These are phyloP conservation scores for Dysidea cf. avara DNA, from an alignment of 37 sponge, comb jelly and placozoan genomes.

Conservation along the genomic window DNA sequence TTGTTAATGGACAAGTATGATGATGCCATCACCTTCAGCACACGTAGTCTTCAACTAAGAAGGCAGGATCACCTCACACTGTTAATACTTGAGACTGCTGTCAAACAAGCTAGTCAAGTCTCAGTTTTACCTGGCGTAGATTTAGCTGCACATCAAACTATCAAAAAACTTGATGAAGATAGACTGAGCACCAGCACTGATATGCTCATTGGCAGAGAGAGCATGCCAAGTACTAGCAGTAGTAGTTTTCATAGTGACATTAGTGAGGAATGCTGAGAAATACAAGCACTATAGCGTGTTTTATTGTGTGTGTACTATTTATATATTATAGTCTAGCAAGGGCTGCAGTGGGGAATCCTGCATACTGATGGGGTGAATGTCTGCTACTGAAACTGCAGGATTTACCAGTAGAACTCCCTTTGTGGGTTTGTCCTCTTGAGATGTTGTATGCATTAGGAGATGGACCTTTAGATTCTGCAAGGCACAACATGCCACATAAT, in stretches of 20 bases:
- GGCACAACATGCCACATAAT: neutral
- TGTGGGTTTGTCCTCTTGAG: conserved; percentile 4
- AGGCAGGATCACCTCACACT: conserved; percentile 66
- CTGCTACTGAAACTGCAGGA: conserved; percentile 39
- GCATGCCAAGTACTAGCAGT: no score
- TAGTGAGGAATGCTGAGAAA: neutral
- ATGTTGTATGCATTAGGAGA: conserved; percentile 17
- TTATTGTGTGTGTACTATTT: no score
- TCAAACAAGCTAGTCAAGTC: neutral
- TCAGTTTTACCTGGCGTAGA: neutral
- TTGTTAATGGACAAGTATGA: conserved; percentile 56
- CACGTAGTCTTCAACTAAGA: conserved; percentile 42
- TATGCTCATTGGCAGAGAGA: no score
- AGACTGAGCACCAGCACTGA: no score
- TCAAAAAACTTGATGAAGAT: no score
- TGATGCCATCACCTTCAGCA: conserved; percentile 36
- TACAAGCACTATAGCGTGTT: neutral
- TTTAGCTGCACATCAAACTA: neutral
- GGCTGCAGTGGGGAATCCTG: conserved; percentile 34
- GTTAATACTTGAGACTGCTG: conserved; percentile 48
- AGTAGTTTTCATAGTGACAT: no score
- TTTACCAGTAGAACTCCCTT: conserved; percentile 3
- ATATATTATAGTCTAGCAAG: conserved; percentile 6
- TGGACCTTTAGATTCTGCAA: conserved; percentile 26
- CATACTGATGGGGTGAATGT: conserved; percentile 27